These are phyloP conservation scores for Jaculus jaculus DNA, from an alignment of 2,113 vertebrate species.

Conservation along the genomic window DNA sequence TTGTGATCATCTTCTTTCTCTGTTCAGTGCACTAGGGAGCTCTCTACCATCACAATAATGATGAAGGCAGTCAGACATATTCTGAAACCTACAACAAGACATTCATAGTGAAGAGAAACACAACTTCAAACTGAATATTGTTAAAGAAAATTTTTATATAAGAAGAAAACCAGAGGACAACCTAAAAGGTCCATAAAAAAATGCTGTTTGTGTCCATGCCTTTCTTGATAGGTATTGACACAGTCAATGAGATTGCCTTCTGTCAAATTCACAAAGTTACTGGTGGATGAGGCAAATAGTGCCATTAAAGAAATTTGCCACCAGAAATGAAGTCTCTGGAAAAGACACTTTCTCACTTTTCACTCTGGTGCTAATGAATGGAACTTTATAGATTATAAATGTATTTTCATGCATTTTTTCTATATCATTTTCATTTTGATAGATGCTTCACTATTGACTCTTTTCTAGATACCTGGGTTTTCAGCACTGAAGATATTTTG, in stretches of 20 bases:
- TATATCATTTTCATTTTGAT: slow-evolving; percentile 12
- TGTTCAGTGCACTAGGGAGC: neutral
- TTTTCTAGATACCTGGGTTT: neutral
- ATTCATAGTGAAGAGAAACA: neutral
- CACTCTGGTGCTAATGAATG: neutral
- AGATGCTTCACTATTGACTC: neutral
- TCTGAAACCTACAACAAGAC: neutral
- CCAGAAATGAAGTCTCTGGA: neutral
- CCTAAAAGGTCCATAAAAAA: neutral
- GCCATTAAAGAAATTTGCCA: neutral
- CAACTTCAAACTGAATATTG: slow-evolving; percentile 3
- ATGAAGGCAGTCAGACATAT: neutral
- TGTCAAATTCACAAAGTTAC: neutral
- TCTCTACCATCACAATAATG: neutral
- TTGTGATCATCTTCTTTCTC: neutral
- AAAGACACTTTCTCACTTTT: neutral
- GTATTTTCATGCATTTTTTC: neutral
- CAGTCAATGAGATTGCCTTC: neutral
- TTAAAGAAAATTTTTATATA: neutral
- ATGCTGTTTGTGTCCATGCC: neutral
- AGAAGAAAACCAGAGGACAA: neutral
- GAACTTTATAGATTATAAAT: neutral
- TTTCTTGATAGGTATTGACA: neutral
- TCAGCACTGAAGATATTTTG: neutral
- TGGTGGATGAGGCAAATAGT: neutral